Conservation (phyloP, 2,113 vertebrate species). For the Ceyx margarethae region DNA sequence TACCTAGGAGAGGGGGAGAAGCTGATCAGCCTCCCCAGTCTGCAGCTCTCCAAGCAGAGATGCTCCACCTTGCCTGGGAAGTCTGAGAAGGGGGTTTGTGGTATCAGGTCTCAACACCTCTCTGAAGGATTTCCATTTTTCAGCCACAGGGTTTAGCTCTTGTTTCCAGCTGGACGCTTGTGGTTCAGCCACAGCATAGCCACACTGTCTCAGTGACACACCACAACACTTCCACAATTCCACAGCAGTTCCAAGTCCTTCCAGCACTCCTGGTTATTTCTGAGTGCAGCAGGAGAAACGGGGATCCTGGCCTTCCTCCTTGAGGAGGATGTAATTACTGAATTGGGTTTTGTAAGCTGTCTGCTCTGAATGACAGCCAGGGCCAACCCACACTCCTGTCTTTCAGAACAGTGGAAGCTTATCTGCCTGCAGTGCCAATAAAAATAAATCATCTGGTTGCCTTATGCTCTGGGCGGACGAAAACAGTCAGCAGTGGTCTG, state of each 20-base stretch:
- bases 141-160: not conserved
- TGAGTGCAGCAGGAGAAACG: not conserved
- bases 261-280: not conserved
- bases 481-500: constrained; percentile 35
- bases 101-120: not conserved
- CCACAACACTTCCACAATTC: not conserved
- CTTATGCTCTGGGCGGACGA: constrained; percentile 10
- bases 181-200: not conserved
- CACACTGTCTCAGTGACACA: rapidly evolving
- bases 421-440: constrained; percentile 38
- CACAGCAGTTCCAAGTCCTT: not conserved
- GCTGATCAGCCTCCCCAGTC: not conserved
- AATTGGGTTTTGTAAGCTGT: not conserved
- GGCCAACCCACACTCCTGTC: not conserved
- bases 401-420: not conserved
- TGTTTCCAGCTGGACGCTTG: not conserved
- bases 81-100: not conserved
- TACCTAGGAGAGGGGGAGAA: not conserved
- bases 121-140: not conserved
- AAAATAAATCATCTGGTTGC: constrained; percentile 61
- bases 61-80: not conserved
- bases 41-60: not conserved
- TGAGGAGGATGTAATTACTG: not conserved
- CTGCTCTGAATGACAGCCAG: not conserved
- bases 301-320: not conserved